Base-by-base conservation (phyloP, 2,113 vertebrate species). In the Mohoua ochrocephala region DNA sequence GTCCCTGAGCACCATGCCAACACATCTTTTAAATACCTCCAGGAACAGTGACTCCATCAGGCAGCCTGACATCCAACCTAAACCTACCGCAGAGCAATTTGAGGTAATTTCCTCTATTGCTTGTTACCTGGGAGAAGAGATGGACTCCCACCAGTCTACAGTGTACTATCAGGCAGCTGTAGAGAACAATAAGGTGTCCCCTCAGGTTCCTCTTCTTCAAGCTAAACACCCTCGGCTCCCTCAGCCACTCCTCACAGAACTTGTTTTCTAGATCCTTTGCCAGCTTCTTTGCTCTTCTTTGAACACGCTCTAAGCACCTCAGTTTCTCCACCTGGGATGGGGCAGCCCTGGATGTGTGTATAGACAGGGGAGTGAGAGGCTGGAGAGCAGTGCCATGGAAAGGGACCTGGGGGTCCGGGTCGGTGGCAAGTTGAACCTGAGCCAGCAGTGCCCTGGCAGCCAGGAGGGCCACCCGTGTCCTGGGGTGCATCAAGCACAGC, bases 121-220 rank as follows among this genome's bases (percentile, higher is more conserved):
- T 54, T 59, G 12, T 44, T n/a, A 15, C 8, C 1, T 60, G 39
- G 15, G 33, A 91, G 21, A 77, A 64, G 30, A 77, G 22, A 71
- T 17, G 1, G 1, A 33, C 5, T 0, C 1, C 17, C 39, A 56
- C 20, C 20, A 60, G 3, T 1, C 44, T 49, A 11, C n/a, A 76
- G 3, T 54, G 27, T 57, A 15, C 41, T 39, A 22, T 59, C 23
- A 77, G 20, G 12, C 27, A 61, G 19, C 6, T 57, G 19, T 49
- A 71, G 16, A 53, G 15, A 47, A 12, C 0, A 0, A 8, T 41
- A 26, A 59, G 5, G 8, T 69, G 5, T 83, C 8, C 15, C 20
- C 12, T 54, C 5, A 57, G 6, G 11, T 17, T 78, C 10, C 24
- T 91, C 17, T 45, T 41, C 30, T 54, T 52, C 45, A 60, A 28